These are phyloP conservation scores for Anguilla anguilla DNA, from an alignment of 2,797 vertebrate genomes.

Conservation along the genomic window DNA sequence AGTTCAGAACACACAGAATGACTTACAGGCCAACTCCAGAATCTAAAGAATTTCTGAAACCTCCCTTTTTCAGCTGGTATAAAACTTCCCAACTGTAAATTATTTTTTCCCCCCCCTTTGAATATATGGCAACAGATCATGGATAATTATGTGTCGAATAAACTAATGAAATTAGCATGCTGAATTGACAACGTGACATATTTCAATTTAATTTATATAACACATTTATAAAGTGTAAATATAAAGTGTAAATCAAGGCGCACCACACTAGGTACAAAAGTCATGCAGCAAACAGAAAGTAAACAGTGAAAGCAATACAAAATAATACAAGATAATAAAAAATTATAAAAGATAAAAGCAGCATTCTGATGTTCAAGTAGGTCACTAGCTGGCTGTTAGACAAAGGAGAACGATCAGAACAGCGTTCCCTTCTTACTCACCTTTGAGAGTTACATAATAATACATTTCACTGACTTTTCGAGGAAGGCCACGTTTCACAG, in stretches of 20 bases:
- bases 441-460: background rate
- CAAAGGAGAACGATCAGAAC: background rate
- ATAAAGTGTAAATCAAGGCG: too few relatives aligned
- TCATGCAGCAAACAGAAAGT: conserved; percentile 38
- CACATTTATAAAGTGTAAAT: too few relatives aligned
- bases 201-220: conserved; percentile 36
- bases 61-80: conserved; percentile 39
- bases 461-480: background rate
- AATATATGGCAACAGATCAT: conserved; percentile 67
- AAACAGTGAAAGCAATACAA: too few relatives aligned
- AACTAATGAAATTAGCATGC: conserved; percentile 27
- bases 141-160: conserved; percentile 60
- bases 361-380: too few relatives aligned
- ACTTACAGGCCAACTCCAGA: background rate
- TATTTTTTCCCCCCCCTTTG: conserved; percentile 61
- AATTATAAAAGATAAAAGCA: too few relatives aligned
- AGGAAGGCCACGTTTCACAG: background rate
- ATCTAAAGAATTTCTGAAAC: background rate
- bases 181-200: conserved; percentile 47
- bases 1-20: background rate
- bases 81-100: conserved; percentile 41
- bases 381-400: background rate
- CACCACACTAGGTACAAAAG: too few relatives aligned
- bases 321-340: too few relatives aligned
- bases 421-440: background rate